These are phyloP conservation scores for Novumbra hubbsi DNA, from an alignment of 2,797 vertebrate genomes.

Conservation along the genomic window DNA sequence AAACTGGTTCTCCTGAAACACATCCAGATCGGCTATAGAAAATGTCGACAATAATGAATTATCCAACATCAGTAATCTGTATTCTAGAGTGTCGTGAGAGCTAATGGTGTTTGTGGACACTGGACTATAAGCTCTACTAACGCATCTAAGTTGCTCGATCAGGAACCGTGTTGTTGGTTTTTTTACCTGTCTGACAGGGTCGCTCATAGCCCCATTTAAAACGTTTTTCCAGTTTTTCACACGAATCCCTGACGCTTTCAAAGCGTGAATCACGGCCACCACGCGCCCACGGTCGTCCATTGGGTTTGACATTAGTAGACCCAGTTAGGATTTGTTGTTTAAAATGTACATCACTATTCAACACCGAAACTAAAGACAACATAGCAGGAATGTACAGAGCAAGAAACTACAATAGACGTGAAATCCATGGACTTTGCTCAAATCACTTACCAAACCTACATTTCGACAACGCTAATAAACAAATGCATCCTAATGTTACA, in stretches of 20 bases:
- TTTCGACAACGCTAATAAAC: neutral
- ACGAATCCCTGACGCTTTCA: conserved; percentile 51
- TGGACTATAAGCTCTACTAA: neutral
- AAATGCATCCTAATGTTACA: neutral
- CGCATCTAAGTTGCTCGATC: neutral
- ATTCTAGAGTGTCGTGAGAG: neutral
- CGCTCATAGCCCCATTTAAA: conserved; percentile 28
- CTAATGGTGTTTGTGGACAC: neutral
- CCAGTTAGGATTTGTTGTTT: neutral
- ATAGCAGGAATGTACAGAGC: too few relatives aligned
- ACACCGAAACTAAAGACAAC: too few relatives aligned
- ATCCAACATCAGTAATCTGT: neutral
- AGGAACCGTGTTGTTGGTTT: neutral
- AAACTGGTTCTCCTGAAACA: conserved; percentile 25
- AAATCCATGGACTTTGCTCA: too few relatives aligned
- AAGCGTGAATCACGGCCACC: conserved; percentile 46
- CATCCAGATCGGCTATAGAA: neutral
- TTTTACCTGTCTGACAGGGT: conserved; percentile 29
- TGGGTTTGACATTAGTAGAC: conserved; percentile 27
- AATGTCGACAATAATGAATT: neutral
- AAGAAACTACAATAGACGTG: too few relatives aligned
- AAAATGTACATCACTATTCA: neutral
- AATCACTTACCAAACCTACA: neutral
- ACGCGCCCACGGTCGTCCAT: conserved; percentile 47
- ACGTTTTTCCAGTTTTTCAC: conserved; percentile 59